Evolutionary conservation across 2,888 invertebrate species (phyloP).

Genomic region (Agriopis marginaria): DNA sequence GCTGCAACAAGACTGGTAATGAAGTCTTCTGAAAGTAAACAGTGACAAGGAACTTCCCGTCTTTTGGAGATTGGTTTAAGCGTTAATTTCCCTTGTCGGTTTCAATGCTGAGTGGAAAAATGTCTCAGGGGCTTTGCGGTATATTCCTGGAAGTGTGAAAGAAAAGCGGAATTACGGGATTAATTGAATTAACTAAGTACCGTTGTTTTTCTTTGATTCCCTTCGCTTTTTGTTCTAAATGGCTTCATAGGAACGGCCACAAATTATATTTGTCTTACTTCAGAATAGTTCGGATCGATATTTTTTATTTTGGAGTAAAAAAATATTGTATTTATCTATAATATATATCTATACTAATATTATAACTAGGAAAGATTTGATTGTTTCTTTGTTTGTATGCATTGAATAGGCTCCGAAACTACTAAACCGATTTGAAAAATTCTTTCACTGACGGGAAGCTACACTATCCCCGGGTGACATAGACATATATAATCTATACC

Average conservation of each 20-base stretch:
- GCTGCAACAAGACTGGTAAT: constrained; percentile 51
- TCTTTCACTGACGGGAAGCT: too few relatives aligned
- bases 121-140: constrained; percentile 20
- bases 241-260: not conserved
- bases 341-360: too few relatives aligned
- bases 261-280: not conserved
- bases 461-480: too few relatives aligned
- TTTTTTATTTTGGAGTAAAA: too few relatives aligned
- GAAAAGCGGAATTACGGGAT: constrained; percentile 19
- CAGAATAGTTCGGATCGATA: not conserved
- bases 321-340: too few relatives aligned
- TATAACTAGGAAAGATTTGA: too few relatives aligned
- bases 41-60: constrained; percentile 47
- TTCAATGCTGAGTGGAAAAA: constrained; percentile 17
- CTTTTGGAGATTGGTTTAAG: constrained; percentile 43
- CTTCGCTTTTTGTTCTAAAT: constrained; percentile 7
- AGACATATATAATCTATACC: too few relatives aligned
- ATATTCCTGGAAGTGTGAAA: constrained; percentile 26
- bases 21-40: constrained; percentile 53
- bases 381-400: too few relatives aligned
- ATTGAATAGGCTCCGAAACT: too few relatives aligned
- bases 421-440: too few relatives aligned
- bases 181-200: constrained; percentile 19
- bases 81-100: constrained; percentile 43
- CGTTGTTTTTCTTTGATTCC: constrained; percentile 24